Evolutionary conservation across 35 echinoderm and acorn worm species (phyloP).

Genomic region (Ophiothrix spiculata): DNA sequence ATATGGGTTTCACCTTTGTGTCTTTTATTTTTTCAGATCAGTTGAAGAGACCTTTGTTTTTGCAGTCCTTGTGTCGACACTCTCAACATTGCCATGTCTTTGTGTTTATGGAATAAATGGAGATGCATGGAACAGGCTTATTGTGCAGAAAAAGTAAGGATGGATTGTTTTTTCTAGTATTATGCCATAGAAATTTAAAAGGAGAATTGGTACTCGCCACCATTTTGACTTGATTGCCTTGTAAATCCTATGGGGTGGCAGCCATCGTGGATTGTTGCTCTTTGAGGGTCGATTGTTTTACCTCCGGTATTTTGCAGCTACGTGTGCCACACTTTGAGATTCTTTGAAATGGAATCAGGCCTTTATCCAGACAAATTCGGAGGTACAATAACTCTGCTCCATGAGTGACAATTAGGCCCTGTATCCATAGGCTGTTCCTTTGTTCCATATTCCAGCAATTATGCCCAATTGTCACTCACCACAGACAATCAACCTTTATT

Average conservation of each 20-base stretch:
- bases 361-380: no score
- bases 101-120: conserved; percentile 41
- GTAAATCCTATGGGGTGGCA: neutral
- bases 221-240: neutral
- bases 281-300: neutral
- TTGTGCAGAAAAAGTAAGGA: conserved; percentile 64
- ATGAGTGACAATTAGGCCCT: no score
- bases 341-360: no score
- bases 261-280: neutral
- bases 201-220: neutral
- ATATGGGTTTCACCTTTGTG: neutral
- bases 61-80: conserved; percentile 61
- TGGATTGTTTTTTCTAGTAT: neutral
- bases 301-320: neutral
- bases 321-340: no score
- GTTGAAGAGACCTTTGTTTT: conserved; percentile 69
- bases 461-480: no score
- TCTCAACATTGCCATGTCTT: conserved; percentile 64
- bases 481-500: no score
- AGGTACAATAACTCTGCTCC: no score
- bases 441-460: no score
- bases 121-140: conserved; percentile 54
- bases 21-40: conserved; percentile 20
- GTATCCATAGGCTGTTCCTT: no score
- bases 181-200: neutral